phyloP scores from a whole-genome alignment of 2,888 invertebrate species.

The Caradrina clavipalpis region DNA sequence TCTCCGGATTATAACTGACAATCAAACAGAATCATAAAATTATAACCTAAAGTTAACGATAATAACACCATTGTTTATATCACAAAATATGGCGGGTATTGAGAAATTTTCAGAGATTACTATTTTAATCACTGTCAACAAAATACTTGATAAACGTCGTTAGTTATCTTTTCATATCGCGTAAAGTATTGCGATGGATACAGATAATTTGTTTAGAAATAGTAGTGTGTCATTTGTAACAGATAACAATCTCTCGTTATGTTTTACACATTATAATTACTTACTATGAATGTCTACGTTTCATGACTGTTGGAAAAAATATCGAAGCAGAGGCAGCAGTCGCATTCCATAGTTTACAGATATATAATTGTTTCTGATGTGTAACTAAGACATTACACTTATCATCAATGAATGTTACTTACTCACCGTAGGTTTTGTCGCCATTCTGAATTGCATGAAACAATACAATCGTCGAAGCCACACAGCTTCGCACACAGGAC shows the following conservation, averaged over 20 bases:
- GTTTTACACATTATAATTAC: slow-evolving; percentile 19
- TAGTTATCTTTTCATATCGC: slow-evolving; percentile 39
- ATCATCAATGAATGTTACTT: slow-evolving; percentile 46
- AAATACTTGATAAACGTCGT: slow-evolving; percentile 33
- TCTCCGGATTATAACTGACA: slow-evolving; percentile 6
- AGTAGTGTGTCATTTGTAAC: slow-evolving; percentile 14
- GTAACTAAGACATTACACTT: slow-evolving; percentile 32
- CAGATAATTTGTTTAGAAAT: slow-evolving; percentile 39
- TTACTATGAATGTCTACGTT: slow-evolving; percentile 13
- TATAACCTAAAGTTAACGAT: slow-evolving; percentile 6
- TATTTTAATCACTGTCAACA: slow-evolving; percentile 40
- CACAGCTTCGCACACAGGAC: slow-evolving; percentile 71
- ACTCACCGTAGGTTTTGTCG: slow-evolving; percentile 46
- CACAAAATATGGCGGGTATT: slow-evolving; percentile 18
- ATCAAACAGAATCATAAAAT: slow-evolving; percentile 22
- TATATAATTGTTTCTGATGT: slow-evolving; percentile 15
- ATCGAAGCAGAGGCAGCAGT: slow-evolving; percentile 8
- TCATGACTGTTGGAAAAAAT: neutral
- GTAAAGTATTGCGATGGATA: slow-evolving; percentile 35
- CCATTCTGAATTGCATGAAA: slow-evolving; percentile 57
- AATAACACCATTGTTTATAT: slow-evolving; percentile 19
- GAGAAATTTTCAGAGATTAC: slow-evolving; percentile 21
- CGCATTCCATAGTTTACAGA: slow-evolving; percentile 1
- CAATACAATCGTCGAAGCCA: slow-evolving; percentile 60
- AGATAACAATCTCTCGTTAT: slow-evolving; percentile 16